Evolutionary conservation across 2,113 vertebrate genomes (phyloP).

Genomic region (Antidorcas marsupialis): DNA sequence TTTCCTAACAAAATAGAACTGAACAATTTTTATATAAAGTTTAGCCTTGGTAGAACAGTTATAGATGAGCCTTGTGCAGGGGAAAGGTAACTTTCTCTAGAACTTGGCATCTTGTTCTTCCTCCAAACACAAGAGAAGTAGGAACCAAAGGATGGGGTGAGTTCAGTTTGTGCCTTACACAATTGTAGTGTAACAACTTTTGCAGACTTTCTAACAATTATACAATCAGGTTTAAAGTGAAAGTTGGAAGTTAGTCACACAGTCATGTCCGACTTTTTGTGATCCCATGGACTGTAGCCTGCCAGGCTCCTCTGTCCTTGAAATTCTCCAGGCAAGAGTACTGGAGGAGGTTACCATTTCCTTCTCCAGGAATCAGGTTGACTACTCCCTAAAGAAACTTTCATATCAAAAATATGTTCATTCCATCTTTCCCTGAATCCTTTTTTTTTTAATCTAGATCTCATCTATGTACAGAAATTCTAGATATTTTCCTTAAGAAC

Average conservation of each 20-base stretch:
- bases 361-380: neutral
- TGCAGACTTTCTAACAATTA: neutral
- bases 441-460: neutral
- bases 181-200: neutral
- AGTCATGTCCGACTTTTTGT: fast-evolving
- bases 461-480: neutral
- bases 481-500: neutral
- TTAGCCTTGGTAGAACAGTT: neutral
- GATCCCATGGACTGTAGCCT: neutral
- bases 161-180: neutral
- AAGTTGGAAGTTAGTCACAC: neutral
- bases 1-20: neutral
- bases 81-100: neutral
- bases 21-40: neutral
- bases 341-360: neutral
- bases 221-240: neutral
- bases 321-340: neutral
- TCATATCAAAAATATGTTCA: neutral
- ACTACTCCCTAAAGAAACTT: neutral
- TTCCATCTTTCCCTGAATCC: neutral
- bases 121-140: neutral
- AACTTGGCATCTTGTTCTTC: neutral
- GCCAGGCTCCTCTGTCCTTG: neutral
- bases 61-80: neutral
- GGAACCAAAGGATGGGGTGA: neutral